phyloP scores from a whole-genome alignment of 30 jellyfish, hydroid and myxozoan species.

The Turritopsis rubra region DNA sequence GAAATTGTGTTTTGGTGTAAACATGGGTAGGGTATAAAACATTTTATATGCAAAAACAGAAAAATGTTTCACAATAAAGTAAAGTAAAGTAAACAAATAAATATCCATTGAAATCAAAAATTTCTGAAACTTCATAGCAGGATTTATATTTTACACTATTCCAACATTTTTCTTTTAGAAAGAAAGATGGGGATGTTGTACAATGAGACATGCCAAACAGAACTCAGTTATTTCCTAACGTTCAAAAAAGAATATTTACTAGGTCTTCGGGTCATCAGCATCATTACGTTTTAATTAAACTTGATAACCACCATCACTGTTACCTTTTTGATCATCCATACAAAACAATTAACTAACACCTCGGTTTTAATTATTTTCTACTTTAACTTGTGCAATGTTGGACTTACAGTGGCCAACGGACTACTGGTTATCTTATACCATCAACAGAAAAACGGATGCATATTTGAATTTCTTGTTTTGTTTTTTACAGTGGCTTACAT shows the following conservation, averaged over 20 bases:
- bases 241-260: not conserved
- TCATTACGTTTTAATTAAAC: not conserved
- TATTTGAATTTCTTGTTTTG: not conserved
- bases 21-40: too few species aligned
- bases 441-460: not conserved
- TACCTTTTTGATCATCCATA: not conserved
- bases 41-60: too few species aligned
- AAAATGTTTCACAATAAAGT: too few species aligned
- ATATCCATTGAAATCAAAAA: too few species aligned
- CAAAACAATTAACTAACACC: constrained; percentile 1
- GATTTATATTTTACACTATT: too few species aligned
- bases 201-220: not conserved
- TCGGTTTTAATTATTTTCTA: constrained; percentile 3
- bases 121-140: too few species aligned
- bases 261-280: not conserved
- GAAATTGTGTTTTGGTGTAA: too few species aligned
- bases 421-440: constrained; percentile 1
- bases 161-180: too few species aligned
- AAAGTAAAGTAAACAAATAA: too few species aligned
- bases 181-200: not conserved
- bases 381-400: constrained; percentile 2
- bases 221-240: not conserved
- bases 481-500: constrained; percentile 1
- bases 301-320: not conserved
- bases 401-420: not conserved